A percentile compares a stretch with the other conserved stretches of the same genome.
Conservation (phyloP, 2,888 invertebrate genomes). For the Diarsia mendica region DNA sequence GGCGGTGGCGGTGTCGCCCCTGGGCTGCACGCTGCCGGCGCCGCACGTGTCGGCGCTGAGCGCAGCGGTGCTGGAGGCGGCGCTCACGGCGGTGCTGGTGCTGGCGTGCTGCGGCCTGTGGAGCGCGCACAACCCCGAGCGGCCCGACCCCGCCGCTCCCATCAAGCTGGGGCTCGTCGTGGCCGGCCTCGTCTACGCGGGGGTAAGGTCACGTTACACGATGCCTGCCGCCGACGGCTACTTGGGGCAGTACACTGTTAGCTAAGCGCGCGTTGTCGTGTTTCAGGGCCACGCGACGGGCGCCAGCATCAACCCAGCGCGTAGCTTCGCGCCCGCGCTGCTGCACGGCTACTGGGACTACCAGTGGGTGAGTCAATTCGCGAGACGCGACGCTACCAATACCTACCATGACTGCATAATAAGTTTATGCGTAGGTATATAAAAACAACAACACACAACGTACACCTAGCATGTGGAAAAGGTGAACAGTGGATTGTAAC, state of each 20-base stretch:
- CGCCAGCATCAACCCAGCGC: slow-evolving; percentile 93
- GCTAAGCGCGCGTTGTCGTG: neutral
- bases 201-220: slow-evolving; percentile 66
- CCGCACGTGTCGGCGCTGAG: slow-evolving; percentile 63
- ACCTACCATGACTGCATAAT: too few relatives aligned
- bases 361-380: slow-evolving; percentile 91
- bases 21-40: slow-evolving; percentile 68
- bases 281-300: slow-evolving; percentile 92
- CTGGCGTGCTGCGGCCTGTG: slow-evolving; percentile 78
- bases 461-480: too few relatives aligned
- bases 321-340: slow-evolving; percentile 93
- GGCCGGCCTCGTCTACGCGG: slow-evolving; percentile 82
- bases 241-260: neutral
- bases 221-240: too few relatives aligned
- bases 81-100: slow-evolving; percentile 77
- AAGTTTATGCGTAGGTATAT: too few relatives aligned
- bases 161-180: slow-evolving; percentile 83
- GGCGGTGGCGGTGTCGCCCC: slow-evolving; percentile 35
- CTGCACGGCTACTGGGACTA: slow-evolving; percentile 90
- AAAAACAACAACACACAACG: too few relatives aligned
- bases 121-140: slow-evolving; percentile 74
- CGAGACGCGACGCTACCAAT: neutral
- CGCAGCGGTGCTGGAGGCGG: slow-evolving; percentile 74
- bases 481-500: too few relatives aligned
- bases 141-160: slow-evolving; percentile 77